Evolutionary conservation across 2,797 vertebrate species (phyloP).

Genomic region (Merluccius polli): DNA sequence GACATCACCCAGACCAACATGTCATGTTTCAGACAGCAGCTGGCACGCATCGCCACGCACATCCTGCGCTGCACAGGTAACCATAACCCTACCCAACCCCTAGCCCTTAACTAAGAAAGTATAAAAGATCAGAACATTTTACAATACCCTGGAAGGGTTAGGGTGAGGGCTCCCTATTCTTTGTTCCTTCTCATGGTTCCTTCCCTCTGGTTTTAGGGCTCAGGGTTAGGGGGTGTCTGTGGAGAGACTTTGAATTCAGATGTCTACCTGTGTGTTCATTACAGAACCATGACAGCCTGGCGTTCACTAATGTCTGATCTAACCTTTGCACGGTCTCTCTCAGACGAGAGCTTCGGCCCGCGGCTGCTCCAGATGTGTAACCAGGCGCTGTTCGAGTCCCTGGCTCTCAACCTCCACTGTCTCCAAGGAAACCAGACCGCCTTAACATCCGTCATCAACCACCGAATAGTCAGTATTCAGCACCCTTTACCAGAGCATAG

Average conservation of each 20-base stretch:
- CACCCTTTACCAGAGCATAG: neutral
- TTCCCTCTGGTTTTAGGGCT: no score
- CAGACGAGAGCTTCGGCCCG: conserved; percentile 86
- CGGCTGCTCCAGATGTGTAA: conserved; percentile 86
- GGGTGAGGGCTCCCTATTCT: no score
- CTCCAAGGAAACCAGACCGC: conserved; percentile 87
- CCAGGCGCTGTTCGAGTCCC: conserved; percentile 87
- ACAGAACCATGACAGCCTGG: neutral
- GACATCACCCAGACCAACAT: conserved; percentile 87
- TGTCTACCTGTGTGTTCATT: neutral
- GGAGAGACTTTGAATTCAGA: no score
- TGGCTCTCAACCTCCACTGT: conserved; percentile 89
- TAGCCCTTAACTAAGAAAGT: neutral
- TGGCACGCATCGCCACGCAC: conserved; percentile 84
- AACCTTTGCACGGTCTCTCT: neutral
- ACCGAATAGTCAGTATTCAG: conserved; percentile 82
- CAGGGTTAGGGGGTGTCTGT: neutral
- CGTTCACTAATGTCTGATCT: neutral
- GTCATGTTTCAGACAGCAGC: conserved; percentile 87
- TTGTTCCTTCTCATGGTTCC: no score
- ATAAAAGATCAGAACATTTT: neutral
- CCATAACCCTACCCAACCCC: neutral
- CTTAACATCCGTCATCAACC: conserved; percentile 87
- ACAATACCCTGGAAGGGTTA: no score
- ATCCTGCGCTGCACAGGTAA: conserved; percentile 84